Base-by-base conservation (phyloP, 2,113 vertebrate genomes). In the Marmota monax region DNA sequence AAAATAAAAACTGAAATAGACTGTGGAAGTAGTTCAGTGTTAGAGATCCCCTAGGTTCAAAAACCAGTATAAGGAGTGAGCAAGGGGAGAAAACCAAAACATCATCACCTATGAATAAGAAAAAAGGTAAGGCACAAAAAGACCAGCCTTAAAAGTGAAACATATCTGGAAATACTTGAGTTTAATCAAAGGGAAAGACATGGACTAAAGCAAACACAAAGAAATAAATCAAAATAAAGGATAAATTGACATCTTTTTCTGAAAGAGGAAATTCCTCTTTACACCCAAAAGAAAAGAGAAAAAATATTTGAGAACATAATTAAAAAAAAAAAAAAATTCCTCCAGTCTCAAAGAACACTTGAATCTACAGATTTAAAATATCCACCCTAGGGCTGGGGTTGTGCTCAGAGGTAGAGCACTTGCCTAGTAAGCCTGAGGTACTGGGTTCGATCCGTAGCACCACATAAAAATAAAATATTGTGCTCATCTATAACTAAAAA, bases 311-410 rank as follows among this genome's bases (percentile, higher is more conserved):
- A 88, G 5, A 5, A 51, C 22, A 74, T 42, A 93, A 91, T 45
- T 56, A 18, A 70, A n/a, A 74, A 92, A 80, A 56, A 63, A 23
- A 76, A 84, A 92, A 80, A 56, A 69, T 72, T 88, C 84, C 37
- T 63, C 58, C n/a, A 94, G 82, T 77, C 63, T 76, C 79, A 76
- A 96, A 61, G 61, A 88, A 65, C 10, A 83, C 5, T 85, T 70
- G 32, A 94, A 53, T 74, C 37, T 83, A 14, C 16, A 42, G n/a
- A n/a, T 76, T 13, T 22, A 92, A 86, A 72, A 32, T 32, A 4
- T 58, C 56, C 42, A 51, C 48, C 12, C 48, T 51, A 45, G 12
- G 48, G 48, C 48, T 51, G 48, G 48, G 48, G 48, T 51, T 11
- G 10, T 11, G 48, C 12, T 51, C 48, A 51, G 48, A 11, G 12